Evolutionary conservation across 2,888 invertebrate genomes (phyloP).

Genomic region (Amphipoea oculea): DNA sequence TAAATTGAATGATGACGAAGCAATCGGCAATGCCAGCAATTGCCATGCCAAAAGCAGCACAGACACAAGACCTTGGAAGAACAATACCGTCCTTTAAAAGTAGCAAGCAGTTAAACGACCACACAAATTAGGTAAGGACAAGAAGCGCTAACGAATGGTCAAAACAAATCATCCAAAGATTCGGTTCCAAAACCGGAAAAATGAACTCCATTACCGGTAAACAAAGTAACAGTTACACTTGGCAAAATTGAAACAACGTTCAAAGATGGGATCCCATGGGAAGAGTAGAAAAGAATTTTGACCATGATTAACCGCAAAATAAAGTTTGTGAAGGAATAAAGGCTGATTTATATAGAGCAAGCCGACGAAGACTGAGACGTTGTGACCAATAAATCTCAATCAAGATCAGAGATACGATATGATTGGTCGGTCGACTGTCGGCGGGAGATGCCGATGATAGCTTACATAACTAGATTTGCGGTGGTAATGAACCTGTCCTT

Average conservation of each 20-base stretch:
- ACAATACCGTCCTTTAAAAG: conserved; percentile 17
- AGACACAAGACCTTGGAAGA: conserved; percentile 22
- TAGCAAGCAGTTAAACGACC: conserved; percentile 23
- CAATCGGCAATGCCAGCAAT: conserved; percentile 27
- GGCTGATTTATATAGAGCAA: conserved; percentile 79
- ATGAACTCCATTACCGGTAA: conserved; percentile 53
- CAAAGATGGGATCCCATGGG: conserved; percentile 14
- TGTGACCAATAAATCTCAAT: conserved; percentile 88
- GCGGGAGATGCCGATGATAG: conserved; percentile 77
- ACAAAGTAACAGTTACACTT: conserved; percentile 28
- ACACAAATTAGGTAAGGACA: conserved; percentile 60
- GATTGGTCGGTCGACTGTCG: conserved; percentile 81
- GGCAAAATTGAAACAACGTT: conserved; percentile 19
- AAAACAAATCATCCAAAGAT: conserved; percentile 79
- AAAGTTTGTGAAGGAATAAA: conserved; percentile 71
- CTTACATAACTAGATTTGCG: conserved; percentile 85
- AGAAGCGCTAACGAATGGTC: conserved; percentile 80
- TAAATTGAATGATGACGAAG: conserved; percentile 38
- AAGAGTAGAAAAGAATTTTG: conserved; percentile 24
- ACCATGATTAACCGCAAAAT: conserved; percentile 52
- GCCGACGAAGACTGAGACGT: conserved; percentile 76
- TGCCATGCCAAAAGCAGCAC: conserved; percentile 4
- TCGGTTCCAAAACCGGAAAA: conserved; percentile 73
- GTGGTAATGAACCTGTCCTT: conserved; percentile 82
- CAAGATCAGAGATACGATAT: conserved; percentile 86